phyloP scores from a whole-genome alignment of 2,113 vertebrate genomes.

The Canis aureus region DNA sequence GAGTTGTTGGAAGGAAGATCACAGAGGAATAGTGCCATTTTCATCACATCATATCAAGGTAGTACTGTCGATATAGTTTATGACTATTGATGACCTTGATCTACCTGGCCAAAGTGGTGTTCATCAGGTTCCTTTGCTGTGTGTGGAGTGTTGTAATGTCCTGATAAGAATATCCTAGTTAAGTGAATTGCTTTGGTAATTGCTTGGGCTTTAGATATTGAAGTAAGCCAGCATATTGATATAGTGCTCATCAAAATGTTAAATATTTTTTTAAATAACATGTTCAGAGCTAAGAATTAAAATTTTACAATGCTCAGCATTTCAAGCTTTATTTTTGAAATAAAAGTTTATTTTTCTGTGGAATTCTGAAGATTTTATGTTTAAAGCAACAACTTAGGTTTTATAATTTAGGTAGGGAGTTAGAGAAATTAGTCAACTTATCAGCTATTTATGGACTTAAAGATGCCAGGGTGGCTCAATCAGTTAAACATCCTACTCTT shows the following conservation, averaged over 20 bases:
- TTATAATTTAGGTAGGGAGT: constrained; percentile 41
- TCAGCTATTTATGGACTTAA: neutral
- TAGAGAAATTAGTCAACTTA: constrained; percentile 2
- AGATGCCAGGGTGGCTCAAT: neutral
- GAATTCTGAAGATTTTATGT: constrained; percentile 33
- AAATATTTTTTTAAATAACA: constrained; percentile 45
- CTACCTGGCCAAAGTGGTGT: neutral
- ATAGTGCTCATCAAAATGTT: neutral
- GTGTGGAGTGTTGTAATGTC: neutral
- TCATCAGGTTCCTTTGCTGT: neutral
- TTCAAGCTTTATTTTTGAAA: constrained; percentile 51
- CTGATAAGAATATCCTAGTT: neutral
- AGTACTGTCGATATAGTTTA: neutral
- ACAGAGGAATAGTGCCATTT: neutral
- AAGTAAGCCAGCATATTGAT: neutral
- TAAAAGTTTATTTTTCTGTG: constrained; percentile 18
- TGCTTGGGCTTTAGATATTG: neutral
- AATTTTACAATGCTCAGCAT: neutral
- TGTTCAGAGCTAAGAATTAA: neutral
- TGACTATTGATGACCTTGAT: neutral
- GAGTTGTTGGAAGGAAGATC: neutral
- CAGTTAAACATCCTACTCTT: neutral
- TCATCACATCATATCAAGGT: neutral
- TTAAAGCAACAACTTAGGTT: constrained; percentile 28
- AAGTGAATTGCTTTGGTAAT: neutral